Evolutionary conservation across 2,797 vertebrate genomes (phyloP).

Genomic region (Hoplostethus atlanticus): DNA sequence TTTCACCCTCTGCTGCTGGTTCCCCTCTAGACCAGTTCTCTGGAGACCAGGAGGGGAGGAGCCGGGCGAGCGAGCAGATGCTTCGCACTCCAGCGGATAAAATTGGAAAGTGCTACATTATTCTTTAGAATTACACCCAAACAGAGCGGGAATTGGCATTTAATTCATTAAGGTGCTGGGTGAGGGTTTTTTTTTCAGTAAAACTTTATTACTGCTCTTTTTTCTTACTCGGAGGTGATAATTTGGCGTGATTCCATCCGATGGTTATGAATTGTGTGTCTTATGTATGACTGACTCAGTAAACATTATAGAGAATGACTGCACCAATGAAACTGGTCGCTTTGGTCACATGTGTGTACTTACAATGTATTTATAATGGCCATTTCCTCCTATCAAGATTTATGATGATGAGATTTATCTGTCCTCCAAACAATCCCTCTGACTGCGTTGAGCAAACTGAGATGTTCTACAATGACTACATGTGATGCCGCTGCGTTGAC

Average conservation of each 20-base stretch:
- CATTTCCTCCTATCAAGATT: too few species aligned
- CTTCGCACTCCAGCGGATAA: conserved; percentile 5
- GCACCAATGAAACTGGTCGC: not conserved
- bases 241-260: too few species aligned
- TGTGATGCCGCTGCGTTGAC: too few species aligned
- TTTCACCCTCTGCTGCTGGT: conserved; percentile 62
- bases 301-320: not conserved
- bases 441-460: too few species aligned
- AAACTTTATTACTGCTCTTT: not conserved
- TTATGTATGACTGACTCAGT: not conserved
- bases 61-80: conserved; percentile 28
- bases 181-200: not conserved
- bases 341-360: too few species aligned
- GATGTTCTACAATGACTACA: too few species aligned
- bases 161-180: not conserved
- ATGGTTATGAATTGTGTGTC: not conserved
- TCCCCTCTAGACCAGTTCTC: conserved; percentile 55
- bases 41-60: conserved; percentile 35
- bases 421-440: too few species aligned
- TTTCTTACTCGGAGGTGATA: not conserved
- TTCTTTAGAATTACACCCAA: not conserved
- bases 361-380: too few species aligned
- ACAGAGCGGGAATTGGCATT: not conserved
- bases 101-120: conserved; percentile 7
- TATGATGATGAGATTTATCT: too few species aligned